Percentiles rank a stretch among this genome's conserved stretches.
phyloP scores from a whole-genome alignment of 2,113 vertebrate species.

The Hippocampus zosterae region DNA sequence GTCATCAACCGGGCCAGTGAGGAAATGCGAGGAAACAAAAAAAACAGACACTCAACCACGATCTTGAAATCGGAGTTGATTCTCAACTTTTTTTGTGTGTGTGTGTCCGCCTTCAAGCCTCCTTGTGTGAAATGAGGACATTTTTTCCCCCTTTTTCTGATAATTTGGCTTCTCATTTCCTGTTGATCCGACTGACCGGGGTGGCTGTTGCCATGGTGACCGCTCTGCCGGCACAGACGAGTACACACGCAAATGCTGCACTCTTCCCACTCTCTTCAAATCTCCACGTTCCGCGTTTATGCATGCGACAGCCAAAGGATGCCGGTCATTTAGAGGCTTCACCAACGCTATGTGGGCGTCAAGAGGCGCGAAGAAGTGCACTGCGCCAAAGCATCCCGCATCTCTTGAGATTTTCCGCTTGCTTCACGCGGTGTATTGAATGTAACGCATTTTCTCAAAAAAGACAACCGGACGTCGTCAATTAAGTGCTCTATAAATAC shows the following conservation, averaged over 20 bases:
- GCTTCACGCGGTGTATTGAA: not conserved
- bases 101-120: not conserved
- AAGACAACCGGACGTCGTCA: not conserved
- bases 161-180: not conserved
- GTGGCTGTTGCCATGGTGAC: conserved; percentile 3
- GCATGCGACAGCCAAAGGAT: not conserved
- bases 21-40: not conserved
- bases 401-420: not conserved
- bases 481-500: not conserved
- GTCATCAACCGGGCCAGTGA: not conserved
- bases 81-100: not conserved
- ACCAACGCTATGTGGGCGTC: not conserved
- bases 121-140: not conserved
- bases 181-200: not conserved
- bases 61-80: not conserved
- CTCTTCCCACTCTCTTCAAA: not conserved
- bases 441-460: not conserved
- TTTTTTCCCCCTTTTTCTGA: not conserved
- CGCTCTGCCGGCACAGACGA: not conserved
- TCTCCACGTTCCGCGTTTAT: not conserved
- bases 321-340: not conserved
- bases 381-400: not conserved
- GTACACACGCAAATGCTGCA: not conserved
- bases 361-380: not conserved
- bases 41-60: not conserved